Base-by-base conservation (phyloP, 2,797 vertebrate species). In the Eulemur rubriventer region DNA sequence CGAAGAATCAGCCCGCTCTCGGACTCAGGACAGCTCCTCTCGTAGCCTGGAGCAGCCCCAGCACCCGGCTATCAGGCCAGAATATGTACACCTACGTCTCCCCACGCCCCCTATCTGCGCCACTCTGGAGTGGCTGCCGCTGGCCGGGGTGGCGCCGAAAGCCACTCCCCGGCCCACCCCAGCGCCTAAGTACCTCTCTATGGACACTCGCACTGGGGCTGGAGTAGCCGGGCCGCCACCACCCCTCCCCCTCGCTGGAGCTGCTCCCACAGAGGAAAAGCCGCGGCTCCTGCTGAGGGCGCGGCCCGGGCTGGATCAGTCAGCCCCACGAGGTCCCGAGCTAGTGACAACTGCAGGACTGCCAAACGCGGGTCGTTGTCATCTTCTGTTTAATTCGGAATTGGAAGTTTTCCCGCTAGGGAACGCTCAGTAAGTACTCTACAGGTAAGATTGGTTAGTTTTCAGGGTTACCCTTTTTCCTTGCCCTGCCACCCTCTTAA, bases 401-500 rank as follows among this genome's bases (percentile, higher is more conserved):
- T 26, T 92, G 95, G 83, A 95, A 35, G 70, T 55, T 61, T 91
- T 89, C 61, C 96, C 26, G 6, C 22, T 26, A 35, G 89, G 79
- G 33, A 95, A 79, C 70, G 83, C 72, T 87, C 95, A 79, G 43
- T 33, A 46, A 94, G 55, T 87, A 92, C 83, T 94, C 94, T 96
- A 88, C 88, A 55, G 83, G 83, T 43, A 52, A 6, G 63, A 48
- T 35, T 72, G 35, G 70, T 86, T 82, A 2, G 50, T 83, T 96
- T 92, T 89, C 85, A n/a, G 59, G 12, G 18, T 83, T 85, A 41
- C 73, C 63, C 57, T 76, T 52, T 43, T 30, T 30, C 20, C 7
- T 33, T 59, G 48, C 28, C 33, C 70, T 30, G 3, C 17, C 43
- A 14, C 22, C 48, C 55, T 96, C 89, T 92, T 72, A 59, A 52